Evolutionary conservation across 2,113 vertebrate species (phyloP), one percentile per base, ranked within the genome.

Genomic region (Pipa parva): DNA sequence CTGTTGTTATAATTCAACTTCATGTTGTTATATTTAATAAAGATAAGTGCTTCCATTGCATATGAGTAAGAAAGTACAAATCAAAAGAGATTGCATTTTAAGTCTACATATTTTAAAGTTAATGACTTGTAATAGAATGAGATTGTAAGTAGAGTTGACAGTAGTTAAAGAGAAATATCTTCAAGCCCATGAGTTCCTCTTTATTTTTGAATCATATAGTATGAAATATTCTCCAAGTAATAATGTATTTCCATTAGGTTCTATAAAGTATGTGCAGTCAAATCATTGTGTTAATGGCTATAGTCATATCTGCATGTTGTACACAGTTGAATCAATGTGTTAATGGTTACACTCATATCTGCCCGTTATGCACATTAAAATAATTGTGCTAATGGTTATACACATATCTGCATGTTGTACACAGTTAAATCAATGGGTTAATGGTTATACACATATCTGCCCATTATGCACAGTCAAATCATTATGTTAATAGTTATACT

Each of bases 221-320:
- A 28, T 69, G 46, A 69, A 60, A 51, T 60, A 60, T 60, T 69
- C 52, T 29, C 21, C 29, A 48, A 27, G 33, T 28, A 24, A 26
- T 45, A 36, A n/a, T n/a, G n/a, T n/a, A n/a, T 18, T 52, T 52
- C 39, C 10, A 29, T 45, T 45, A 2, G 33, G 28, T 49, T 68
- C 26, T 68, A 26, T 59, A 45, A 28, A 21, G 20, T 54, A 50
- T 64, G 50, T 56, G 27, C 42, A 59, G 49, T 59, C 39, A 60
- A 63, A 68, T 59, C 59, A 56, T 51, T 68, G 28, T 68, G 63
- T 57, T 65, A 65, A 57, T 26, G 25, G 45, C 46, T 52, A 46
- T 55, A 20, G 55, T 65, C 29, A 51, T 31, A 36, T n/a, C n/a
- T n/a, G n/a, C n/a, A n/a, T n/a, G n/a, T n/a, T n/a, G n/a, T n/a